phyloP scores from a whole-genome alignment of 2,113 vertebrate species.

The Laticauda laticaudata region DNA sequence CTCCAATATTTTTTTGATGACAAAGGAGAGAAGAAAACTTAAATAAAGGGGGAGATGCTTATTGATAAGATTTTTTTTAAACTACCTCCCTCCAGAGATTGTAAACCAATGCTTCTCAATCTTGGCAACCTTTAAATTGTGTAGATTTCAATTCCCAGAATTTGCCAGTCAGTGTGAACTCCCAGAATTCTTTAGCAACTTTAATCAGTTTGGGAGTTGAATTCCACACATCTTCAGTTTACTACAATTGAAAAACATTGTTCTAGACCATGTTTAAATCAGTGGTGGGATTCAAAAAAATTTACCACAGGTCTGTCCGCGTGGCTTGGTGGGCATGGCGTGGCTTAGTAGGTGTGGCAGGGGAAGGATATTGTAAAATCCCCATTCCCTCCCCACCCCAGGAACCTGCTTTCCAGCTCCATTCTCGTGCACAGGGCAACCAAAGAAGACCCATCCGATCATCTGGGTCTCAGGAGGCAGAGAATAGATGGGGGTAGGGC shows the following conservation, averaged over 20 bases:
- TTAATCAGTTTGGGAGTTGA: not conserved
- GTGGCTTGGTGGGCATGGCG: too few relatives aligned
- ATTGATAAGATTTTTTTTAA: not conserved
- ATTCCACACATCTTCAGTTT: not conserved
- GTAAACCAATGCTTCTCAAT: not conserved
- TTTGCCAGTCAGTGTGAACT: not conserved
- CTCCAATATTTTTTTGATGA: not conserved
- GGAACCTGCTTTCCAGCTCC: too few relatives aligned
- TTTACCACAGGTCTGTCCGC: too few relatives aligned
- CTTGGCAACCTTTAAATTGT: not conserved
- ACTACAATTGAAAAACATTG: not conserved
- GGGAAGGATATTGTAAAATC: too few relatives aligned
- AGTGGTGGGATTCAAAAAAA: too few relatives aligned
- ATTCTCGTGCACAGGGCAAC: too few relatives aligned
- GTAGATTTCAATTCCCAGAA: not conserved
- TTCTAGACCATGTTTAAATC: not conserved
- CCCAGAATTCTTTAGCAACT: not conserved
- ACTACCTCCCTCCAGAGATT: not conserved
- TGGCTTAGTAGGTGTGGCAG: too few relatives aligned
- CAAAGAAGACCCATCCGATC: too few relatives aligned
- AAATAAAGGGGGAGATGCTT: not conserved
- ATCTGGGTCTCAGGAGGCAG: too few relatives aligned
- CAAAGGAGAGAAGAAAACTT: not conserved
- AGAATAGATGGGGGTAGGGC: too few relatives aligned
- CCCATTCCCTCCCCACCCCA: too few relatives aligned